Percentiles rank a stretch among this genome's conserved stretches.
Conservation (phyloP, 2,888 invertebrate species). For the Amblyjoppa fuscipennis region DNA sequence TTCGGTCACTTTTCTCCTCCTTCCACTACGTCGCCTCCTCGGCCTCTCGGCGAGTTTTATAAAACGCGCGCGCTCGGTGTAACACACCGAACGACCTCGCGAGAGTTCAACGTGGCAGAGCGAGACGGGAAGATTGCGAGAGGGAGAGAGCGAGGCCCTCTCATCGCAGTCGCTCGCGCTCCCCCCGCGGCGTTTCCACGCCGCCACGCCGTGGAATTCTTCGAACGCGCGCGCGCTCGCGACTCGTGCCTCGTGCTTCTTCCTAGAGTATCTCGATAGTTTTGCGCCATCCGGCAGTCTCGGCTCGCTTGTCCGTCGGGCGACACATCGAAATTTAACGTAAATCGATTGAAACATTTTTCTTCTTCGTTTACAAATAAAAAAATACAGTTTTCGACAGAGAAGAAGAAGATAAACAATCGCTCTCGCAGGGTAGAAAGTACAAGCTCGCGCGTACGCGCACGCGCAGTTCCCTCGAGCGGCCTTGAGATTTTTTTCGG, state of each 20-base stretch:
- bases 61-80: slow-evolving; percentile 51
- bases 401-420: not conserved
- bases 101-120: slow-evolving; percentile 65
- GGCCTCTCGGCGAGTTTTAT: slow-evolving; percentile 51
- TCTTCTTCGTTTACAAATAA: no score
- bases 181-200: slow-evolving; percentile 15
- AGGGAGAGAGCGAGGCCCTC: slow-evolving; percentile 13
- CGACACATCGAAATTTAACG: no score
- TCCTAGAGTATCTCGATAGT: not conserved
- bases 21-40: not conserved
- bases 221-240: slow-evolving; percentile 40
- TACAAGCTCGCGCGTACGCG: slow-evolving; percentile 24
- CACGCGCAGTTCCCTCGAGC: slow-evolving; percentile 12
- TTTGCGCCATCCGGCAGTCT: no score
- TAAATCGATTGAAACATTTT: no score
- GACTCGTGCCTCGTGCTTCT: slow-evolving; percentile 41
- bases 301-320: no score
- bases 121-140: slow-evolving; percentile 7
- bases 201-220: slow-evolving; percentile 55
- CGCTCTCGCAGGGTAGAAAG: not conserved
- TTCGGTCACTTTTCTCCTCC: slow-evolving; percentile 39
- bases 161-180: not conserved
- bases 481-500: slow-evolving; percentile 70
- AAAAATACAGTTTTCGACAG: not conserved
- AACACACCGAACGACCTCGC: slow-evolving; percentile 59